phyloP scores from a whole-genome alignment of 1,140 invertebrate species.

The Meloidogyne exigua region DNA sequence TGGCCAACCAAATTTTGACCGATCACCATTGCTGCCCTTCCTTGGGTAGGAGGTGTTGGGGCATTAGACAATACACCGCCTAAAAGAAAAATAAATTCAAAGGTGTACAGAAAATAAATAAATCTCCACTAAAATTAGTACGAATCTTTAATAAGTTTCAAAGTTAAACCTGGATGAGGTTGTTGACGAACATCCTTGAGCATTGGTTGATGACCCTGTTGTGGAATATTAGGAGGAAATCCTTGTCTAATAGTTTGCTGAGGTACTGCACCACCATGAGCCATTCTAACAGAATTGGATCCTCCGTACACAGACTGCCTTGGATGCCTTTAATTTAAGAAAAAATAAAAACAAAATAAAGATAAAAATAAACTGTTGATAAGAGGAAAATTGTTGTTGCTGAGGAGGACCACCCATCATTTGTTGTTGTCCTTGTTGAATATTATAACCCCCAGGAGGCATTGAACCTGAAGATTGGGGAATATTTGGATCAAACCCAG shows the following conservation, averaged over 20 bases:
- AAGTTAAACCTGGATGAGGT: not conserved
- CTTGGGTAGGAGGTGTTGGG: conserved; percentile 13
- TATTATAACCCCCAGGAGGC: conserved; percentile 9
- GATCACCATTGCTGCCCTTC: conserved; percentile 11
- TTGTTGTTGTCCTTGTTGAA: conserved; percentile 4
- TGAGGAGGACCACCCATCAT: not conserved
- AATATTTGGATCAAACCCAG: conserved; percentile 9
- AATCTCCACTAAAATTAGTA: too few species aligned
- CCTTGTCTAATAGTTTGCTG: not conserved
- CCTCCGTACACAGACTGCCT: not conserved
- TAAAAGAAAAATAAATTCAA: not conserved
- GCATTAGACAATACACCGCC: conserved; percentile 5
- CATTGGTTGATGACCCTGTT: not conserved
- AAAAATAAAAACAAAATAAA: not conserved
- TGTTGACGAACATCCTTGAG: conserved; percentile 4
- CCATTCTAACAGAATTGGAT: not conserved
- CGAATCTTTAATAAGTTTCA: not conserved
- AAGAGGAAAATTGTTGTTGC: conserved; percentile 6
- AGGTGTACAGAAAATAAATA: too few species aligned
- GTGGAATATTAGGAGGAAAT: not conserved
- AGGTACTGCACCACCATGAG: not conserved
- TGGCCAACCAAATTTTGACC: not conserved
- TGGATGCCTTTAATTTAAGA: not conserved
- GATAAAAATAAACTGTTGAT: not conserved
- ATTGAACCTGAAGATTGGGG: not conserved